Base-by-base conservation (phyloP, 2,113 vertebrate genomes). In the Ariopsis seemanni region DNA sequence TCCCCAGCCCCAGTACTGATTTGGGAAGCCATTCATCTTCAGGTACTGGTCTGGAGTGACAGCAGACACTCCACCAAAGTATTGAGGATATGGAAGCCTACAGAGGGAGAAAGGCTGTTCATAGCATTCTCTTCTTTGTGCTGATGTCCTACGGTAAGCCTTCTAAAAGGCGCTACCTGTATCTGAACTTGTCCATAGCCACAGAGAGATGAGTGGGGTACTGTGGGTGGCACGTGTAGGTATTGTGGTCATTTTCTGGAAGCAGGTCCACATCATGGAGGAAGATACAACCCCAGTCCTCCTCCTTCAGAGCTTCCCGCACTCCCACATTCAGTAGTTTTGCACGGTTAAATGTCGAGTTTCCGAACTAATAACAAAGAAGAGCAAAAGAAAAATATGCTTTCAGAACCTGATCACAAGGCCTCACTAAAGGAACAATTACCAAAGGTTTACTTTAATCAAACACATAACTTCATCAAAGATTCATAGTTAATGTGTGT, bases 121-220 rank as follows among this genome's bases (percentile, higher is more conserved):
- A 83, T 22, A 62, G 30, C 30, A 85, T 71, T 20, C 18, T 8
- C 48, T 55, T 62, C 18, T 17, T 71, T 69, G 30, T 17, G 2
- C 27, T 57, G 62, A 67, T 69, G 20, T 67, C 17, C 22, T 80
- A 55, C 14, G 22, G 25, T n/a, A 83, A 27, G 55, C 48, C 5
- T 15, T 83, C 69, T 12, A 52, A 60, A 74, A 4, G 80, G 1
- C 2, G 55, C 72, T 91, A 96, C 98, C 96, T 97, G 96, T 99
- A 99, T 88, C 96, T 93, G 8, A 99, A 99, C 88, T 99, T 99
- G 92, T 99, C 98, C 97, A 99, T 99, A 92, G 98, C 98, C 2
- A 99, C 92, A 0, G 98, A 98, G 75, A 97, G 95, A 0, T 99
- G 98, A 22, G 96, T 97, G 83, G 98, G 98, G 83, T 96, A 95